Evolutionary conservation across 2,888 invertebrate species (phyloP).

Genomic region (Diarsia mendica): DNA sequence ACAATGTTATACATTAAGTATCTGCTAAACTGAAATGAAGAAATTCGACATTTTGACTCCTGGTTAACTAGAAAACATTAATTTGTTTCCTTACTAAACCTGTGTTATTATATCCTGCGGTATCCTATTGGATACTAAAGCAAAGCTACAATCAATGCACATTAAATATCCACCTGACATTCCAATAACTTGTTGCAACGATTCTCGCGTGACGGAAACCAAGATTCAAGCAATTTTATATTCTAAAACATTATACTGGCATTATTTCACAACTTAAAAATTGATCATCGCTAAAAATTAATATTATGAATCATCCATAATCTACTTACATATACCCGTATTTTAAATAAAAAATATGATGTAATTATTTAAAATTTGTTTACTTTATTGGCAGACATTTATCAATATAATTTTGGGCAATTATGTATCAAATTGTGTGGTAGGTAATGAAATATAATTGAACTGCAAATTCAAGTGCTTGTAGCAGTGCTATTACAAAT

Average conservation of each 20-base stretch:
- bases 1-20: too few species aligned
- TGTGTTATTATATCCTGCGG: constrained; percentile 1
- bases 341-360: constrained; percentile 45
- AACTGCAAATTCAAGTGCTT: constrained; percentile 15
- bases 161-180: constrained; percentile 17
- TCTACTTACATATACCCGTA: constrained; percentile 66
- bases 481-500: constrained; percentile 22
- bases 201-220: too few species aligned
- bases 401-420: constrained; percentile 12
- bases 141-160: constrained; percentile 50
- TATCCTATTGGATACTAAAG: constrained; percentile 39
- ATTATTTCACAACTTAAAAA: constrained; percentile 41
- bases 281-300: constrained; percentile 46
- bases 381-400: constrained; percentile 5
- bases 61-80: constrained; percentile 24
- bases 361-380: constrained; percentile 18
- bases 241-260: constrained; percentile 28
- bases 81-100: constrained; percentile 11
- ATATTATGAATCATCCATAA: constrained; percentile 38
- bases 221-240: constrained; percentile 1
- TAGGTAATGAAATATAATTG: constrained; percentile 20
- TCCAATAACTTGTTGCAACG: background rate
- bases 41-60: background rate
- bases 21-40: too few species aligned
- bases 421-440: constrained; percentile 13